Percentiles rank a stretch among this genome's conserved stretches.
phyloP scores from a whole-genome alignment of 2,888 invertebrate genomes.

The Nasonovia ribisnigri region DNA sequence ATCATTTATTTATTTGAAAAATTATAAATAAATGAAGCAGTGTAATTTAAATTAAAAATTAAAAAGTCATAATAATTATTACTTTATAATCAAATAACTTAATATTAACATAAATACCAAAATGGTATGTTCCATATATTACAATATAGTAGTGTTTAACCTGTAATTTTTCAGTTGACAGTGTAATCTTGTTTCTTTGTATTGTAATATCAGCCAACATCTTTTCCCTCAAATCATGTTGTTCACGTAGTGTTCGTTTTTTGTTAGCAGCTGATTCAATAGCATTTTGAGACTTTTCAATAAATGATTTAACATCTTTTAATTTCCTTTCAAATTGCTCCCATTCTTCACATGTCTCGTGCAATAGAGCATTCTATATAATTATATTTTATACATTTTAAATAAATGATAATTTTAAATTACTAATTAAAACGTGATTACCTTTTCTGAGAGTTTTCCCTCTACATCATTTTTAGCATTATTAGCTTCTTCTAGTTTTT shows the following conservation, averaged over 20 bases:
- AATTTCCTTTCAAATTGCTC: slow-evolving; percentile 95
- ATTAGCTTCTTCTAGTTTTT: slow-evolving; percentile 88
- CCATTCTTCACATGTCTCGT: slow-evolving; percentile 95
- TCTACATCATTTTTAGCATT: slow-evolving; percentile 88
- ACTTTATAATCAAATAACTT: neutral
- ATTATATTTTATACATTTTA: neutral
- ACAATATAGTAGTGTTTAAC: slow-evolving; percentile 71
- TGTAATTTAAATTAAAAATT: neutral
- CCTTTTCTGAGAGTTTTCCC: slow-evolving; percentile 86
- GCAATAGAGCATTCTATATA: slow-evolving; percentile 84
- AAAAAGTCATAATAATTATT: neutral
- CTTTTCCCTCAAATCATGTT: slow-evolving; percentile 87
- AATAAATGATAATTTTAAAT: slow-evolving; percentile 1
- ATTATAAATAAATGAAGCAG: neutral
- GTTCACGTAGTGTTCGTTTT: slow-evolving; percentile 89
- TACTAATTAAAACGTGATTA: slow-evolving; percentile 70
- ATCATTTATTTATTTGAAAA: neutral
- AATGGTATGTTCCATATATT: neutral
- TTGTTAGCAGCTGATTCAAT: slow-evolving; percentile 86
- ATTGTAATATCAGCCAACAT: slow-evolving; percentile 87
- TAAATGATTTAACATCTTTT: slow-evolving; percentile 89
- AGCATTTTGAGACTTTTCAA: slow-evolving; percentile 84
- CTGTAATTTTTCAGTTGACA: slow-evolving; percentile 91
- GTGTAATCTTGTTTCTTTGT: slow-evolving; percentile 89
- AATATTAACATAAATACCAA: neutral